phyloP scores from a whole-genome alignment of 2,113 vertebrate genomes.

The Pristiophorus japonicus region DNA sequence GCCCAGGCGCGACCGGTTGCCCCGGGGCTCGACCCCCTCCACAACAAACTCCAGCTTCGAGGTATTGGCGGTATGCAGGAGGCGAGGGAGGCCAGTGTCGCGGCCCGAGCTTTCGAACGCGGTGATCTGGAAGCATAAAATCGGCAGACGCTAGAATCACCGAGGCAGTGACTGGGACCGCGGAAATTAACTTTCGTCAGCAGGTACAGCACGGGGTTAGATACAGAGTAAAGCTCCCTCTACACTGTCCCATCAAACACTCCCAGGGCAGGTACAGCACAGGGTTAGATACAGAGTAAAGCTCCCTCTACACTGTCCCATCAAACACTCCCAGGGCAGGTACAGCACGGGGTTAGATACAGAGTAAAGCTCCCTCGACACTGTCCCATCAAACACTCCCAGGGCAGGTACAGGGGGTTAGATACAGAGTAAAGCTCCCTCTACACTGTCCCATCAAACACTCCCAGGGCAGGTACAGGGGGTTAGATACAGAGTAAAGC shows the following conservation, averaged over 20 bases:
- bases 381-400: no score
- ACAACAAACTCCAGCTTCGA: constrained; percentile 70
- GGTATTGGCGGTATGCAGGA: constrained; percentile 73
- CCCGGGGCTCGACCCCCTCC: constrained; percentile 48
- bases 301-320: neutral
- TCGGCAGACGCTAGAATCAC: no score
- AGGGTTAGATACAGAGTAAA: neutral
- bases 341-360: no score
- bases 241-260: neutral
- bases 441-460: no score
- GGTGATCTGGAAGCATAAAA: constrained; percentile 62
- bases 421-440: no score
- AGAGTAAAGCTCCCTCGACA: no score
- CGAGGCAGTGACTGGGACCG: no score
- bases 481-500: neutral
- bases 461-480: neutral
- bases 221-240: neutral
- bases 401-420: no score
- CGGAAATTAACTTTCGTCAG: no score
- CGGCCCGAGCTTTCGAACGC: constrained; percentile 62
- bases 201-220: neutral
- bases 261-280: neutral
- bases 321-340: neutral
- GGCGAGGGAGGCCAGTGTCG: constrained; percentile 56
- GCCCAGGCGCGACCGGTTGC: constrained; percentile 61